phyloP scores from a whole-genome alignment of 2,797 vertebrate genomes.

The Spinus pinus region DNA sequence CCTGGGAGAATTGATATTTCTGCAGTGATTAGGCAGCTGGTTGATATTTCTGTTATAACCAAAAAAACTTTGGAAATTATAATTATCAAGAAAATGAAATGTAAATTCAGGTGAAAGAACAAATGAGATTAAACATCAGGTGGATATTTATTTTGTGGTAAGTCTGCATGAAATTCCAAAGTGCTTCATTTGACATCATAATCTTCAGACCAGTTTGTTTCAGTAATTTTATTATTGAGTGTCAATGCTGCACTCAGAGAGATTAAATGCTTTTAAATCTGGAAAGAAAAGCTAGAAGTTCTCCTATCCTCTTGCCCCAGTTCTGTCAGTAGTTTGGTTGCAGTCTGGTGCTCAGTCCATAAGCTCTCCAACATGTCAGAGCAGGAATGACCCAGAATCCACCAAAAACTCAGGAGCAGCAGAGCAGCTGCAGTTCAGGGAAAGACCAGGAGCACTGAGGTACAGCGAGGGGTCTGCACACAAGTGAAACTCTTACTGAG shows the following conservation, averaged over 20 bases:
- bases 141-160: not conserved
- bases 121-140: not conserved
- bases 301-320: not conserved
- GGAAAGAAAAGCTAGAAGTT: not conserved
- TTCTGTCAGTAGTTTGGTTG: not conserved
- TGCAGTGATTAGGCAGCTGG: not conserved
- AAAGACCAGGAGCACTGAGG: not conserved
- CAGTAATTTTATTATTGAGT: not conserved
- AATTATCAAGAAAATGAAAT: not conserved
- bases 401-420: not conserved
- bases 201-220: not conserved
- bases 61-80: not conserved
- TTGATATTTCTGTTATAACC: not conserved
- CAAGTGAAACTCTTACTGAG: not conserved
- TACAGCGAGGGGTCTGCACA: not conserved
- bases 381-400: not conserved
- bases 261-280: not conserved
- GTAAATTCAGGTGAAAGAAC: not conserved
- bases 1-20: not conserved
- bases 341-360: not conserved
- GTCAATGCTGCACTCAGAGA: not conserved
- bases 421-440: not conserved
- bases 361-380: not conserved
- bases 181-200: not conserved
- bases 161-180: not conserved